Conservation (phyloP, 2,797 vertebrate genomes). For the Xyrichtys novacula region DNA sequence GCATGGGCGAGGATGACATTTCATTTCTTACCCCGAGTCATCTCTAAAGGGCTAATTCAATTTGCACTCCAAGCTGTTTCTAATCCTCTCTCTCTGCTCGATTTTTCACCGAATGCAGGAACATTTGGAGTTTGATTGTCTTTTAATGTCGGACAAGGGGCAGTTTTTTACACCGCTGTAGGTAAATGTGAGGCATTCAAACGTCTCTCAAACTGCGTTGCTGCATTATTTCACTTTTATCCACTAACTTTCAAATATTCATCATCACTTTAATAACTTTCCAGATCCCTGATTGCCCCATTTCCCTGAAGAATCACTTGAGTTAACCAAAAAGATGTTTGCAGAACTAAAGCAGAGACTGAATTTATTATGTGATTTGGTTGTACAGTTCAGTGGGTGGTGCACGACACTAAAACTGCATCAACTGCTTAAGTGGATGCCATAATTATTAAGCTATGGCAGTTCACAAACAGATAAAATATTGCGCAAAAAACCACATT, state of each 20-base stretch:
- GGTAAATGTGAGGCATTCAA: constrained; percentile 19
- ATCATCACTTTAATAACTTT: background rate
- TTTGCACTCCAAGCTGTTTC: constrained; percentile 81
- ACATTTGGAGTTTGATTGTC: constrained; percentile 68
- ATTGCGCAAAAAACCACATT: constrained; percentile 5
- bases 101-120: constrained; percentile 64
- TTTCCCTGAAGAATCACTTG: background rate
- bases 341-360: constrained; percentile 2
- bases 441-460: constrained; percentile 4
- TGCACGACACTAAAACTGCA: background rate
- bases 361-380: constrained; percentile 2
- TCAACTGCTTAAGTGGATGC: background rate
- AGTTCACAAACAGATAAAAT: constrained; percentile 2
- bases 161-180: constrained; percentile 45
- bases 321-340: constrained; percentile 13
- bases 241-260: background rate
- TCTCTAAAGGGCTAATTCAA: constrained; percentile 83
- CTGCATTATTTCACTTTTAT: background rate
- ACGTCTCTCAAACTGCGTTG: background rate
- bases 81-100: constrained; percentile 66
- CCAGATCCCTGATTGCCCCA: background rate
- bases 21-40: constrained; percentile 82
- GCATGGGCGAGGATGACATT: constrained; percentile 81
- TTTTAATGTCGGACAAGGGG: constrained; percentile 55
- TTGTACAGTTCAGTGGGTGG: constrained; percentile 2